Evolutionary conservation across 2,888 invertebrate species (phyloP).

Genomic region (Allacma fusca): DNA sequence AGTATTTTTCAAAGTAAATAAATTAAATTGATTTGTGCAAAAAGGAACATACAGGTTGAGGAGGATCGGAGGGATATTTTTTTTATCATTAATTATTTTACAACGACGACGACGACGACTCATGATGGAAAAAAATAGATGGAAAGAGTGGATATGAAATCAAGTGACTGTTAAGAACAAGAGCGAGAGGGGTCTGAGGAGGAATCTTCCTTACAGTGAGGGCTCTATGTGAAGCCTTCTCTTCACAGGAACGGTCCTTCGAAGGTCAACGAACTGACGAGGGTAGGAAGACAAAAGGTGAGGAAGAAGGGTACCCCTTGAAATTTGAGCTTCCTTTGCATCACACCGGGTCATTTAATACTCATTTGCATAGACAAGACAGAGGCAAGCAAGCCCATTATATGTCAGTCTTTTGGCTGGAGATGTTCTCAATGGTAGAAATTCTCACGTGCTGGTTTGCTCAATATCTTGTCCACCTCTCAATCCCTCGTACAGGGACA

Average conservation of each 20-base stretch:
- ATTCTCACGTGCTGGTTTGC: slow-evolving; percentile 42
- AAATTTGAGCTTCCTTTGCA: slow-evolving; percentile 45
- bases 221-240: background rate
- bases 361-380: slow-evolving; percentile 55
- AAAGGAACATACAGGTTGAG: too few species aligned
- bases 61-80: too few species aligned
- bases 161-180: too few species aligned
- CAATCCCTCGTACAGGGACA: background rate
- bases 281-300: slow-evolving; percentile 34
- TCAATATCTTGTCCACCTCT: slow-evolving; percentile 1
- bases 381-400: background rate
- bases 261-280: slow-evolving; percentile 43
- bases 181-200: too few species aligned
- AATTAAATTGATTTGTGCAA: too few species aligned
- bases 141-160: too few species aligned
- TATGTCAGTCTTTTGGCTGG: too few species aligned
- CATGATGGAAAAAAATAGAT: too few species aligned
- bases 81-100: too few species aligned
- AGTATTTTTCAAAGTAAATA: too few species aligned
- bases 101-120: too few species aligned
- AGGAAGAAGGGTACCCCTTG: slow-evolving; percentile 35
- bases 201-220: too few species aligned
- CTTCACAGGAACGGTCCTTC: background rate
- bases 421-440: background rate
- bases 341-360: slow-evolving; percentile 56